phyloP scores from a whole-genome alignment of 2,797 vertebrate species.

The Anguilla megastoma region DNA sequence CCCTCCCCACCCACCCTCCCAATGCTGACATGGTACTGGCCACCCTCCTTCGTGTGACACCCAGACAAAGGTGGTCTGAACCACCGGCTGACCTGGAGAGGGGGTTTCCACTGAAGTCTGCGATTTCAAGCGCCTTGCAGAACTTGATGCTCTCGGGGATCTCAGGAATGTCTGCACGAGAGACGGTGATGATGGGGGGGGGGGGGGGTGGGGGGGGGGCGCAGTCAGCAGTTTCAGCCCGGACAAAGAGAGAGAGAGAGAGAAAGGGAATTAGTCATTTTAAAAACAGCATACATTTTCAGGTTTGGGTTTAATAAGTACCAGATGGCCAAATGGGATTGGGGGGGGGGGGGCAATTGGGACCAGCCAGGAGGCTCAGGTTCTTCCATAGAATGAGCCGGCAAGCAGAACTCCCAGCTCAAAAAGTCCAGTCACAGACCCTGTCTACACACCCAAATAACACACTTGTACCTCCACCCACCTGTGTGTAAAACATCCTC shows the following conservation, averaged over 20 bases:
- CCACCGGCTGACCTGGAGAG: constrained; percentile 82
- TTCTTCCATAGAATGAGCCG: background rate
- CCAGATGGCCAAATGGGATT: constrained; percentile 51
- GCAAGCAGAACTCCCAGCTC: background rate
- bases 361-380: background rate
- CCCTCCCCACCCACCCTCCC: background rate
- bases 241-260: background rate
- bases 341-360: too few species aligned
- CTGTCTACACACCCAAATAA: background rate
- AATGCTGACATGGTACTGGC: constrained; percentile 7
- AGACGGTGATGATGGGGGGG: constrained; percentile 26
- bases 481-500: background rate
- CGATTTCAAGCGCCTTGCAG: constrained; percentile 93
- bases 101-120: constrained; percentile 97
- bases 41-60: background rate
- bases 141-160: constrained; percentile 99
- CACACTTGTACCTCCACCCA: background rate
- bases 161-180: constrained; percentile 88
- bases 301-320: constrained; percentile 55
- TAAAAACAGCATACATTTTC: constrained; percentile 50
- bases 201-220: too few species aligned
- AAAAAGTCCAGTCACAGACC: background rate
- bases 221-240: background rate
- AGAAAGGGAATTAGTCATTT: constrained; percentile 32
- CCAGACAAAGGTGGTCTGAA: constrained; percentile 17